Evolutionary conservation across 2,797 vertebrate species (phyloP).

Genomic region (Sphenopsis melanotis): DNA sequence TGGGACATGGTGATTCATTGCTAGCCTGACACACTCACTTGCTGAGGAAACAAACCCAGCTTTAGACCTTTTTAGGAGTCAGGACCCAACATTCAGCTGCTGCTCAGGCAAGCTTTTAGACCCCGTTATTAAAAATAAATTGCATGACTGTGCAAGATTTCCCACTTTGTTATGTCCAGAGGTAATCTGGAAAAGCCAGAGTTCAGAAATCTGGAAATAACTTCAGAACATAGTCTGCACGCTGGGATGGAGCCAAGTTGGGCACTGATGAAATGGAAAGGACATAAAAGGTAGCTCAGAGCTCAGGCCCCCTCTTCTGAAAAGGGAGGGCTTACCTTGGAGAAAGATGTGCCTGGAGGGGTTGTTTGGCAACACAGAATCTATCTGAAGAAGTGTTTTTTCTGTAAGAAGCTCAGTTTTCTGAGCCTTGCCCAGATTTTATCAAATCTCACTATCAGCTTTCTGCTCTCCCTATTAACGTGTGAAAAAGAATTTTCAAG

Average conservation of each 20-base stretch:
- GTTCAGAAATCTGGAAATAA: background rate
- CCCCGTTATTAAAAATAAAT: background rate
- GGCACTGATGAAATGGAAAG: background rate
- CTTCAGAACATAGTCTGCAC: background rate
- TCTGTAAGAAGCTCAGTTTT: background rate
- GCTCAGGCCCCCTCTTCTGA: background rate
- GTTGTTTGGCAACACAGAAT: background rate
- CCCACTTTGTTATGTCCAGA: background rate
- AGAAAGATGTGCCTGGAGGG: background rate
- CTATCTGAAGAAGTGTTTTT: background rate
- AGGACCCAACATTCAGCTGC: background rate
- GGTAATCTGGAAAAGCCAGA: background rate
- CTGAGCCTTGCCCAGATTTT: background rate
- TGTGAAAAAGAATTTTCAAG: background rate
- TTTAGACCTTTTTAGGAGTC: background rate
- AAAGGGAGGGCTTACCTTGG: background rate
- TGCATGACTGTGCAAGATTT: background rate
- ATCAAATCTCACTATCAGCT: background rate
- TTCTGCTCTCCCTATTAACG: background rate
- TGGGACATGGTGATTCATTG: rapidly evolving
- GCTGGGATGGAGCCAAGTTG: background rate
- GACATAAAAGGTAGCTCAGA: background rate
- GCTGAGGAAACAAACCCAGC: background rate
- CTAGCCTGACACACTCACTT: background rate
- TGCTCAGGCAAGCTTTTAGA: background rate